Conservation (phyloP, 2,797 vertebrate species). For the Cyclopterus lumpus region DNA sequence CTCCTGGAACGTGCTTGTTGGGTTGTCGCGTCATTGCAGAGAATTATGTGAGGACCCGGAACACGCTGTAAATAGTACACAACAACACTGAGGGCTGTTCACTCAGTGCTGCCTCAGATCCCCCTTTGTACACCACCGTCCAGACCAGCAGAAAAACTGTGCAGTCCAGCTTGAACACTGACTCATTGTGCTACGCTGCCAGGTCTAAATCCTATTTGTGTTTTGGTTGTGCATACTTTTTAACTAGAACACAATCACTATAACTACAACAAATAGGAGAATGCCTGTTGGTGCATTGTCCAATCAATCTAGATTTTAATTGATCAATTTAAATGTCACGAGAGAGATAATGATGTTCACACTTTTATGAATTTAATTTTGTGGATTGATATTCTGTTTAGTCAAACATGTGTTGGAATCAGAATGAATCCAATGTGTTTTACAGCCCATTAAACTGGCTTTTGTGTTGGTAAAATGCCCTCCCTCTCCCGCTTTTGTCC, state of each 20-base stretch:
- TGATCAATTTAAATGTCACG: constrained; percentile 33
- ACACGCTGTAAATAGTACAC: constrained; percentile 50
- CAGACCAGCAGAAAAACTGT: constrained; percentile 13
- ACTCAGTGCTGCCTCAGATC: constrained; percentile 42
- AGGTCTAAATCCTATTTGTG: not conserved
- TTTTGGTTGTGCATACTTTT: not conserved
- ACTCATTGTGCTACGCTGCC: constrained; percentile 9
- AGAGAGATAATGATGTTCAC: constrained; percentile 12
- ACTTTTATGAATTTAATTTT: constrained; percentile 22
- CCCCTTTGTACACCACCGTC: constrained; percentile 11
- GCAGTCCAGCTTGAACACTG: constrained; percentile 12
- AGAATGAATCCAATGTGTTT: constrained; percentile 33
- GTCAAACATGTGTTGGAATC: constrained; percentile 27
- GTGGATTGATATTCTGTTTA: constrained; percentile 35
- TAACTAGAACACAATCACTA: not conserved
- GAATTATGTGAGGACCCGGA: constrained; percentile 37
- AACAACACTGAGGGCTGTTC: constrained; percentile 55
- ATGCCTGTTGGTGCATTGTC: not conserved
- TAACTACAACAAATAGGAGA: not conserved
- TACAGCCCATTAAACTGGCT: constrained; percentile 30
- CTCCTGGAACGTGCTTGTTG: constrained; percentile 29
- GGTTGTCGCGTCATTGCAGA: constrained; percentile 38
- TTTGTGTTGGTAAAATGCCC: constrained; percentile 35
- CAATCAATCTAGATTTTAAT: constrained; percentile 6
- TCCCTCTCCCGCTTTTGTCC: constrained; percentile 40